A percentile compares a stretch with the other conserved stretches of the same genome.
phyloP scores from a whole-genome alignment of 2,888 invertebrate genomes.

The Andrena bicolor region DNA sequence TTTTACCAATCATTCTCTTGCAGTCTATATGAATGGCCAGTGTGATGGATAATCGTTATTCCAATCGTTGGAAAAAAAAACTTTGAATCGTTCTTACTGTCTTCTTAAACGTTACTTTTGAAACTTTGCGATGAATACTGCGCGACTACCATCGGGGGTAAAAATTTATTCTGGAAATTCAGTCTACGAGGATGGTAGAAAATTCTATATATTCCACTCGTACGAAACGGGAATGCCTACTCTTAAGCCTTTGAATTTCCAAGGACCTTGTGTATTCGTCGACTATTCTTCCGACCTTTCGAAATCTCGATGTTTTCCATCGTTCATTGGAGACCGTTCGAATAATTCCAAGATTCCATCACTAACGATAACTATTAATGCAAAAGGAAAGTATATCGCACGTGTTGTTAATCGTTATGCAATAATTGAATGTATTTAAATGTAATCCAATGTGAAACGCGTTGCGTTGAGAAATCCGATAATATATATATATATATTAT shows the following conservation, averaged over 20 bases:
- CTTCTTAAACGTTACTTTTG: conserved; percentile 16
- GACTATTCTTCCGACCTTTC: background rate
- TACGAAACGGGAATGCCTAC: background rate
- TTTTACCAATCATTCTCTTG: conserved; percentile 27
- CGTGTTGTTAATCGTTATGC: conserved; percentile 71
- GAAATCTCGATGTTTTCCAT: conserved; percentile 20
- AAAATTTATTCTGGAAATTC: background rate
- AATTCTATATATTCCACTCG: conserved; percentile 10
- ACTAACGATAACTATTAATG: conserved; percentile 42
- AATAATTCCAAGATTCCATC: conserved; percentile 42
- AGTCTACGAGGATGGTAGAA: background rate
- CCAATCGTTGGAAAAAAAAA: background rate
- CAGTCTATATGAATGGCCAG: conserved; percentile 19
- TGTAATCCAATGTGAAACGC: conserved; percentile 63
- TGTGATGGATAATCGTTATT: conserved; percentile 50
- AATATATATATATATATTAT: conserved; percentile 46
- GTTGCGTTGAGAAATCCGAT: conserved; percentile 60
- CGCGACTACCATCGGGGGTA: background rate
- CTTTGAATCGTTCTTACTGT: conserved; percentile 1
- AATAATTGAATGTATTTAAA: conserved; percentile 71
- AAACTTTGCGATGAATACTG: background rate
- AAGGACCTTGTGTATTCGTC: conserved; percentile 2
- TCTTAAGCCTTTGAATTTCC: conserved; percentile 4
- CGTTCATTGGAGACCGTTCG: conserved; percentile 10
- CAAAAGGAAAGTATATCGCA: conserved; percentile 53